Base-by-base conservation (phyloP, 2,888 invertebrate genomes). In the Scaptomyza parva region DNA sequence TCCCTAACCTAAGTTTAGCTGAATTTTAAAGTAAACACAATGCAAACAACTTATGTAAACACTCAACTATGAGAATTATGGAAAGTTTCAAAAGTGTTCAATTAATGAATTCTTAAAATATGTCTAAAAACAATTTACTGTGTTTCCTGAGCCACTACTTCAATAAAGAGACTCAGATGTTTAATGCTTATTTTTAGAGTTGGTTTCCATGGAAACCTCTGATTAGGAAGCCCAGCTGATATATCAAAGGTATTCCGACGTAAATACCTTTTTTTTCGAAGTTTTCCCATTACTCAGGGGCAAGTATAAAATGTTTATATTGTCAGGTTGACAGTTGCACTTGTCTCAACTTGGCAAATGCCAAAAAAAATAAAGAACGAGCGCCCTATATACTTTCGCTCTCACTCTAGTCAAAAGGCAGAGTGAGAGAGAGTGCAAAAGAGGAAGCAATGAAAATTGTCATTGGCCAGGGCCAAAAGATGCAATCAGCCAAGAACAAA, bases 401-500 rank as follows among this genome's bases (percentile, higher is more conserved):
- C 77, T 77, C 63, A 67, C 58, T 70, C 58, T 44, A 12, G n/a
- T 48, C 33, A 12, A n/a, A n/a, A 17, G 8, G 30, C 17, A 4
- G 39, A 28, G 30, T 11, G 39, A 39, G 43, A 22, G 43, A 48
- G 44, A 39, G 14, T 12, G 20, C n/a, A 37, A 37, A n/a, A n/a
- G n/a, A n/a, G 9, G 28, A 28, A 28, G 8, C 26, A 28, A 9
- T 39, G 39, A 18, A 39, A 40, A 40, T 30, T 48, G 44, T 9
- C 72, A 61, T 61, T 77, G 47, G 57, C 45, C 69, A 64, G 60
- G 76, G 63, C 48, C 64, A 64, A 69, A 69, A 78, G n/a, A 45
- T 72, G 70, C 76, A 82, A 85, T 82, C 83, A 71, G 88, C 73
- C 83, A 73, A 83, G 73, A 54, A 71, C 83, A 88, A 87, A 83